Evolutionary conservation across 2,888 invertebrate genomes (phyloP).

Genomic region (Buathra laborator): DNA sequence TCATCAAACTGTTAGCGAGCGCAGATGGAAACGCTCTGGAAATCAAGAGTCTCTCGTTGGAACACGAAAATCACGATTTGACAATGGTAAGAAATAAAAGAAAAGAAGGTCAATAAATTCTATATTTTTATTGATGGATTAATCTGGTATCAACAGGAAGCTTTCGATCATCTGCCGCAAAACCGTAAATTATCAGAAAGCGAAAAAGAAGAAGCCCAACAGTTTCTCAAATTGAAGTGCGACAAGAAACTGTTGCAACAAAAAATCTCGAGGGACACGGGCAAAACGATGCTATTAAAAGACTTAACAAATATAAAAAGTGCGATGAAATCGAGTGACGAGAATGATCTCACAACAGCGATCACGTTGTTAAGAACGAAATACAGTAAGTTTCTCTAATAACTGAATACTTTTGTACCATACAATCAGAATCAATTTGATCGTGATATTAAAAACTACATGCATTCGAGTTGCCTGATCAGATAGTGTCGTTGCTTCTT

Average conservation of each 20-base stretch:
- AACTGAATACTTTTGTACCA: no score
- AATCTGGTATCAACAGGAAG: neutral
- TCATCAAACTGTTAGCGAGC: neutral
- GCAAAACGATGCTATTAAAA: no score
- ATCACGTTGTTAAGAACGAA: neutral
- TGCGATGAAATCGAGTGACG: neutral
- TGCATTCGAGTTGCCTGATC: no score
- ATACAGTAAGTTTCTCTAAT: neutral
- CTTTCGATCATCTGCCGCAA: neutral
- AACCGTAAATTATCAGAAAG: neutral
- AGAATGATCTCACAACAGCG: neutral
- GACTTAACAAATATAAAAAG: no score
- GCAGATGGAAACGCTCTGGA: neutral
- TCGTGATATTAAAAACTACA: no score
- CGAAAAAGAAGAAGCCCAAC: neutral
- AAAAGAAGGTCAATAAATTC: neutral
- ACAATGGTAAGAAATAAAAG: neutral
- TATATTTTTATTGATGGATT: neutral
- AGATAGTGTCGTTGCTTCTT: no score
- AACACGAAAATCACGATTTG: constrained; percentile 10
- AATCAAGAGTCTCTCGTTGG: neutral
- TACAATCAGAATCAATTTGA: no score
- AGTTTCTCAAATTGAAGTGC: neutral
- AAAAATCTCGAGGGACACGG: neutral
- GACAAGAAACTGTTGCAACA: neutral